Percentiles rank a stretch among this genome's conserved stretches.
Evolutionary conservation across 2,888 invertebrate genomes (phyloP).

Genomic region (Mallateleia sp.): DNA sequence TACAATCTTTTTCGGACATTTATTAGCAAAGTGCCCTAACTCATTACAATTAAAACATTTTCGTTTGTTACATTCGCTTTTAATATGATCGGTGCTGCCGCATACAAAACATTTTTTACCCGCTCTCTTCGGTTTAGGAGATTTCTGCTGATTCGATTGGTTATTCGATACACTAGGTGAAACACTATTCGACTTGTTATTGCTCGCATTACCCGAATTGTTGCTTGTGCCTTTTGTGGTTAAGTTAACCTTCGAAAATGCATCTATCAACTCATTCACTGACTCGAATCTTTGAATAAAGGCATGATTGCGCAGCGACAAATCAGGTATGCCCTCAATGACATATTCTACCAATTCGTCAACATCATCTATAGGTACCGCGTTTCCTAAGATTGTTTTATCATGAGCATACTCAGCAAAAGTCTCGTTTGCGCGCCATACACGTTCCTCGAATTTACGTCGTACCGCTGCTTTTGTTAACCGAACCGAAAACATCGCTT

Average conservation of each 20-base stretch:
- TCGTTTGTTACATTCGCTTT: constrained; percentile 20
- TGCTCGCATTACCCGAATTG: not conserved
- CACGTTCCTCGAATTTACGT: not conserved
- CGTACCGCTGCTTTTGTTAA: not conserved
- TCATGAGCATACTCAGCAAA: not conserved
- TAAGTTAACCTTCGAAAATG: not conserved
- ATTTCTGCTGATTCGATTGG: not conserved
- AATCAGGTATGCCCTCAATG: not conserved
- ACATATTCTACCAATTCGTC: not conserved
- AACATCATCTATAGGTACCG: not conserved
- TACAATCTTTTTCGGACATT: constrained; percentile 25
- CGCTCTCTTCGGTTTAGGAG: not conserved
- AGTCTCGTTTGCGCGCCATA: not conserved
- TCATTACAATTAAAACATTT: constrained; percentile 46
- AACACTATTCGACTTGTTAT: not conserved
- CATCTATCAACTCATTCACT: not conserved
- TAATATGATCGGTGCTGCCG: constrained; percentile 7
- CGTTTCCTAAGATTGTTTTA: not conserved
- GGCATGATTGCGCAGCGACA: constrained; percentile 53
- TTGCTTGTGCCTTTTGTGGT: not conserved
- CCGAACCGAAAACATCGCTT: not conserved
- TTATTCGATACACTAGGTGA: not conserved
- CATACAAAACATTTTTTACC: constrained; percentile 19
- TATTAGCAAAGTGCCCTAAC: constrained; percentile 25
- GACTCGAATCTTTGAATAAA: constrained; percentile 38